Evolutionary conservation across 2,797 vertebrate species (phyloP).

Genomic region (Ptychadena robeensis): DNA sequence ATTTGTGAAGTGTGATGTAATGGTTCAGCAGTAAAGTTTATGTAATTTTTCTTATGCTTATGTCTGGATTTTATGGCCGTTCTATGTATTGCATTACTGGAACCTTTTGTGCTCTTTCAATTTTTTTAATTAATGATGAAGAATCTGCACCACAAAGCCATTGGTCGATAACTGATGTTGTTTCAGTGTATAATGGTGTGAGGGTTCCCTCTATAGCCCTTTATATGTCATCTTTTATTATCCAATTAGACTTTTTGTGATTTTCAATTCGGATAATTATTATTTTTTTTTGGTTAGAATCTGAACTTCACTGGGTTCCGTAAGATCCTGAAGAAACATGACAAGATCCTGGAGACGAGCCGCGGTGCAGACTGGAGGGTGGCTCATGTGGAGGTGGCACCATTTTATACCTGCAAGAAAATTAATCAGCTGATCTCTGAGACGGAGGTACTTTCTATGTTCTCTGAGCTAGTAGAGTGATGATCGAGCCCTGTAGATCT

Average conservation of each 20-base stretch:
- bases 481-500: too few relatives aligned
- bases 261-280: neutral
- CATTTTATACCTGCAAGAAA: slow-evolving; percentile 98
- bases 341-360: slow-evolving; percentile 95
- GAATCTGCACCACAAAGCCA: too few relatives aligned
- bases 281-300: slow-evolving; percentile 77
- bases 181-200: neutral
- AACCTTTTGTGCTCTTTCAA: too few relatives aligned
- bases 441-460: slow-evolving; percentile 85
- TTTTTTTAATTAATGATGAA: too few relatives aligned
- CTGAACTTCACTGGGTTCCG: slow-evolving; percentile 98
- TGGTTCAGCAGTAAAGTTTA: too few relatives aligned
- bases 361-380: slow-evolving; percentile 95
- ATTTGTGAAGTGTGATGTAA: too few relatives aligned
- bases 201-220: slow-evolving; percentile 3
- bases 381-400: slow-evolving; percentile 94
- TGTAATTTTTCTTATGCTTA: too few relatives aligned
- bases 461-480: neutral
- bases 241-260: too few relatives aligned
- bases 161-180: neutral
- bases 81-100: too few relatives aligned
- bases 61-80: too few relatives aligned
- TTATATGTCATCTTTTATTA: too few relatives aligned
- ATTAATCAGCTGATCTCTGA: slow-evolving; percentile 98
- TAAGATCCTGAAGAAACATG: slow-evolving; percentile 99